Conservation (phyloP, 2,888 invertebrate species). For the Onthophagus sagittarius region DNA sequence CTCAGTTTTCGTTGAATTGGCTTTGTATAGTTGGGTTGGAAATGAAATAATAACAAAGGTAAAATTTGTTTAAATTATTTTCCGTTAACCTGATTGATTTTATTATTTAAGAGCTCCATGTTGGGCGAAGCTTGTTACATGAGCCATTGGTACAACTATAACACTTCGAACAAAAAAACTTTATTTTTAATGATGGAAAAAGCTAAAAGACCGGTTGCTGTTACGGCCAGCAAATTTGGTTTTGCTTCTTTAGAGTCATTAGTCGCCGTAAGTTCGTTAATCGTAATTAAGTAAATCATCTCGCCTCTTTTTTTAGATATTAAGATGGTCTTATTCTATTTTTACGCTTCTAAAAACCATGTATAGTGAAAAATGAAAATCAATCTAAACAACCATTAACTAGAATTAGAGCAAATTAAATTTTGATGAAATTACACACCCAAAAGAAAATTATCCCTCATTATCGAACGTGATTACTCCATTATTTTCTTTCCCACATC, state of each 20-base stretch:
- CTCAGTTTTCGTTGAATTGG: background rate
- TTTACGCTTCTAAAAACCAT: background rate
- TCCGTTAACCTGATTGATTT: background rate
- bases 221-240: slow-evolving; percentile 1
- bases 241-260: background rate
- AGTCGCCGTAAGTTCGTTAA: background rate
- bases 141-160: slow-evolving; percentile 3
- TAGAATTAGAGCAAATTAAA: background rate
- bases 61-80: background rate
- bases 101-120: background rate
- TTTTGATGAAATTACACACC: background rate
- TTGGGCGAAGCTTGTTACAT: background rate
- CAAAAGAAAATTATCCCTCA: background rate
- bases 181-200: slow-evolving; percentile 1
- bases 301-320: background rate
- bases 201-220: background rate
- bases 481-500: background rate
- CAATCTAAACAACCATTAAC: background rate
- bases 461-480: background rate
- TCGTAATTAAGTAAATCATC: background rate
- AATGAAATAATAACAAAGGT: slow-evolving; percentile 7
- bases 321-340: slow-evolving; percentile 2
- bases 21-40: slow-evolving; percentile 4
- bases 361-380: background rate
- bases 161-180: background rate